Evolutionary conservation across 2,113 vertebrate species (phyloP).

Genomic region (Notothenia rossii): DNA sequence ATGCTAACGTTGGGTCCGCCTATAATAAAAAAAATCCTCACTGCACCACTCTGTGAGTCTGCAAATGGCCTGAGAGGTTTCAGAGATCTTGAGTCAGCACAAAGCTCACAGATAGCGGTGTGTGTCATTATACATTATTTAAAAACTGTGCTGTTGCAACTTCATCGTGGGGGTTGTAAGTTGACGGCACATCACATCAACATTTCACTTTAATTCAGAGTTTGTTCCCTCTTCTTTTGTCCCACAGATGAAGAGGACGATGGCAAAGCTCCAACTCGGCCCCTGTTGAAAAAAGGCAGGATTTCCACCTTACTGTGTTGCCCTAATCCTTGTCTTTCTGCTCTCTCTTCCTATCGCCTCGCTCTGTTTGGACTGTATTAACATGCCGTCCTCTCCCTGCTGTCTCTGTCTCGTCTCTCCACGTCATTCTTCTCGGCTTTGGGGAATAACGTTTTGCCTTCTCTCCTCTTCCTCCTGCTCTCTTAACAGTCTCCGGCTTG

Average conservation of each 20-base stretch:
- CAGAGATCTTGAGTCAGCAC: too few relatives aligned
- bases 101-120: too few relatives aligned
- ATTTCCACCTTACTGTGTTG: conserved; percentile 87
- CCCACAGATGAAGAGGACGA: conserved; percentile 96
- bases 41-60: too few relatives aligned
- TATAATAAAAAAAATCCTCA: too few relatives aligned
- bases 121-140: too few relatives aligned
- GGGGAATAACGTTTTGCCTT: conserved; percentile 46
- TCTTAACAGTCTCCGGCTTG: conserved; percentile 36
- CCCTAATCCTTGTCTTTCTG: conserved; percentile 51
- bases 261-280: conserved; percentile 93
- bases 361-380: conserved; percentile 31
- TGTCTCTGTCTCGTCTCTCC: conserved; percentile 35
- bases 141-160: background rate
- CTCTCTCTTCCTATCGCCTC: background rate
- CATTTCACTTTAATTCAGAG: conserved; percentile 28
- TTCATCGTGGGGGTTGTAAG: background rate
- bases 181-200: background rate
- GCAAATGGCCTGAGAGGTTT: too few relatives aligned
- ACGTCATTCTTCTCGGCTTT: conserved; percentile 23
- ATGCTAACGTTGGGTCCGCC: too few relatives aligned
- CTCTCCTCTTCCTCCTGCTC: conserved; percentile 26
- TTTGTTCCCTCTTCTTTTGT: conserved; percentile 74
- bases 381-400: conserved; percentile 31
- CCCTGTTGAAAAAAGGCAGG: conserved; percentile 99